Conservation (phyloP, 1,140 invertebrate genomes). For the Limonius californicus region DNA sequence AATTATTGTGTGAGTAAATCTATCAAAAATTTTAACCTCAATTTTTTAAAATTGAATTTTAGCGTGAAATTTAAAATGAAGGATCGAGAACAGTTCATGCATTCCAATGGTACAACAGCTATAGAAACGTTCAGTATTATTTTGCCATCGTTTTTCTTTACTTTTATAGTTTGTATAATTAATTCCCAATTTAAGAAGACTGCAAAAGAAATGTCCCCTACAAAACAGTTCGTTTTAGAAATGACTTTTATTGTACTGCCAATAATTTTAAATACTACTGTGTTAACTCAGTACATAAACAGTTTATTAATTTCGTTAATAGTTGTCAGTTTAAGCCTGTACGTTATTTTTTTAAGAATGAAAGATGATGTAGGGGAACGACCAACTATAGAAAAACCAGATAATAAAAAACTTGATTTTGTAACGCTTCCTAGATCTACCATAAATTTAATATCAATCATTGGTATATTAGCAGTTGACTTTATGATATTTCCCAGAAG, state of each 20-base stretch:
- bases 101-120: constrained; percentile 50
- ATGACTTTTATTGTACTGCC: constrained; percentile 52
- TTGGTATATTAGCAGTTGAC: constrained; percentile 91
- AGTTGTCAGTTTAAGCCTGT: constrained; percentile 27
- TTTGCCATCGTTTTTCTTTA: constrained; percentile 47
- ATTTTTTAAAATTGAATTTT: not conserved
- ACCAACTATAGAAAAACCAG: constrained; percentile 27
- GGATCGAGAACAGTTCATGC: constrained; percentile 43
- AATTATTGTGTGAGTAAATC: not conserved
- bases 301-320: constrained; percentile 35
- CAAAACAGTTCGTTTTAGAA: constrained; percentile 45
- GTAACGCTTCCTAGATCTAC: constrained; percentile 66
- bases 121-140: constrained; percentile 49
- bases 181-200: not conserved
- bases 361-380: constrained; percentile 35
- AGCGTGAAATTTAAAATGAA: constrained; percentile 41
- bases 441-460: constrained; percentile 69
- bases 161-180: constrained; percentile 36
- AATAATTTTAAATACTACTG: constrained; percentile 51
- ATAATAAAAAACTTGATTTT: constrained; percentile 49
- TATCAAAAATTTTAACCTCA: not conserved
- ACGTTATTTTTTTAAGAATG: constrained; percentile 25
- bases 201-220: not conserved
- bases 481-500: constrained; percentile 80
- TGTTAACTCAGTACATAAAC: constrained; percentile 42